Conservation (phyloP, 2,888 invertebrate species). For the Pegoplata infirma region DNA sequence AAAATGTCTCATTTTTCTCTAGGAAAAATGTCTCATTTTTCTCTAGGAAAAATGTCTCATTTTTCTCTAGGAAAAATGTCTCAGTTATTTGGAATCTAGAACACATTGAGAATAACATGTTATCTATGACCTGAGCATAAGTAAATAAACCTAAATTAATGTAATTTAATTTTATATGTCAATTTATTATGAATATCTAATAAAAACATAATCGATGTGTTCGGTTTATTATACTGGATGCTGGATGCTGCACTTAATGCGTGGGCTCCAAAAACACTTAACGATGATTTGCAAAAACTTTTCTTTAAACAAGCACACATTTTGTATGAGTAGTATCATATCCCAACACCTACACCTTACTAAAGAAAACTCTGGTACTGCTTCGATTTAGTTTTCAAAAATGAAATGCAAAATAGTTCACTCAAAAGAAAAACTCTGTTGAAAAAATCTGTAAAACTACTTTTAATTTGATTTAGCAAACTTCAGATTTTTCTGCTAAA, state of each 20-base stretch:
- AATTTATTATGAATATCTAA: slow-evolving; percentile 42
- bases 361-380: not conserved
- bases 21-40: too few species aligned
- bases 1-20: too few species aligned
- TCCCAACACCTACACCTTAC: not conserved
- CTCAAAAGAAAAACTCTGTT: too few species aligned
- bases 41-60: too few species aligned
- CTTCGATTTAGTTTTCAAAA: not conserved
- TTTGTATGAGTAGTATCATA: not conserved
- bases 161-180: too few species aligned
- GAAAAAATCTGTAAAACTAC: too few species aligned
- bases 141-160: too few species aligned
- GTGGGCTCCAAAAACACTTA: slow-evolving; percentile 39
- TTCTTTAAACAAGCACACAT: not conserved
- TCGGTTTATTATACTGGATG: slow-evolving; percentile 37
- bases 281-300: slow-evolving; percentile 43
- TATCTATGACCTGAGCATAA: too few species aligned
- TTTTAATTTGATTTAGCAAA: not conserved
- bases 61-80: too few species aligned
- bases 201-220: slow-evolving; percentile 37
- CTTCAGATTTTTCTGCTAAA: not conserved
- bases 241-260: slow-evolving; percentile 5
- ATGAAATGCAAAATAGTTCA: not conserved
- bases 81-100: too few species aligned
- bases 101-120: too few species aligned